A percentile compares a stretch with the other conserved stretches of the same genome.
Conservation (phyloP, 2,888 invertebrate genomes). For the Xanthia togata region DNA sequence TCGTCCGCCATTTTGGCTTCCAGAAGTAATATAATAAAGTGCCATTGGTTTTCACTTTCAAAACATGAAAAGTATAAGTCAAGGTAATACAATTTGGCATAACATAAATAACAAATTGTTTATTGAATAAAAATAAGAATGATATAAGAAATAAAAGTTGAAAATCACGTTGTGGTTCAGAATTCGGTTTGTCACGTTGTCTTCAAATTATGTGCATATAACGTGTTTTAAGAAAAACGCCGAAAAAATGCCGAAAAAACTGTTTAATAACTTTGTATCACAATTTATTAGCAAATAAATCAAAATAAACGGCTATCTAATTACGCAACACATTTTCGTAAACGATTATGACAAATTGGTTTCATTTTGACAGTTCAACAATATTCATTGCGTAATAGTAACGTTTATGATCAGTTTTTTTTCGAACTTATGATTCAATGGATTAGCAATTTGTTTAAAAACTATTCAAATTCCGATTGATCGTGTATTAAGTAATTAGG, state of each 20-base stretch:
- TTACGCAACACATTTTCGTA: no score
- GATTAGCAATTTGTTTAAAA: no score
- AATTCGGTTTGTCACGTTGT: slow-evolving; percentile 15
- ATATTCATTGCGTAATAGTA: no score
- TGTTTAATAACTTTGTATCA: not conserved
- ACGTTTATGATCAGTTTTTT: no score
- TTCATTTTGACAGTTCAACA: no score
- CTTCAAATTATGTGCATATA: slow-evolving; percentile 40
- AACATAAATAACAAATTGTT: slow-evolving; percentile 27
- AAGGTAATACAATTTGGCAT: slow-evolving; percentile 28
- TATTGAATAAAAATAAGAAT: slow-evolving; percentile 29
- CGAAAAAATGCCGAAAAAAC: not conserved
- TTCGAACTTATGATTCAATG: no score
- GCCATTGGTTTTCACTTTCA: slow-evolving; percentile 16
- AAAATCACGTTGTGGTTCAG: slow-evolving; percentile 1
- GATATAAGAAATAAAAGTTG: slow-evolving; percentile 1
- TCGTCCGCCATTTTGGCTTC: slow-evolving; percentile 14
- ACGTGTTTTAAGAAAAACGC: not conserved
- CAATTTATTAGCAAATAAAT: slow-evolving; percentile 17
- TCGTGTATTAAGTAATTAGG: no score
- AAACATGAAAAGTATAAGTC: slow-evolving; percentile 24
- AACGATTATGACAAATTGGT: no score
- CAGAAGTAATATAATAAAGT: slow-evolving; percentile 28
- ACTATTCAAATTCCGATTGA: no score
- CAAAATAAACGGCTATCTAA: slow-evolving; percentile 18